phyloP scores from a whole-genome alignment of 1,140 invertebrate species.

The Ooceraea biroi region DNA sequence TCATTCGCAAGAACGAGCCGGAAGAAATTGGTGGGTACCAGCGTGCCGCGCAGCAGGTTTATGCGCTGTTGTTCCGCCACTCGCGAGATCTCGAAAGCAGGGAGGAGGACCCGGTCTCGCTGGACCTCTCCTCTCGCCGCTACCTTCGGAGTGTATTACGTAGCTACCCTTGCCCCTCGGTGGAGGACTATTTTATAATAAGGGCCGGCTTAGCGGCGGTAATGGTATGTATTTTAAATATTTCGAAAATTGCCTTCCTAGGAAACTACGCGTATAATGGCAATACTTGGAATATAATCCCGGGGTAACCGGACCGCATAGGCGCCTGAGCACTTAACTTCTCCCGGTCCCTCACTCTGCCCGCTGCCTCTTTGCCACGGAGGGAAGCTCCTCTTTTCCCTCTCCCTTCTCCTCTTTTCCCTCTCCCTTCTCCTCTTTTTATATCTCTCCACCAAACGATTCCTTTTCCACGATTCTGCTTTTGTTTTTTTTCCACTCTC shows the following conservation, averaged over 20 bases:
- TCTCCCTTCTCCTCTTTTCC: neutral
- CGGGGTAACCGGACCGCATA: constrained; percentile 79
- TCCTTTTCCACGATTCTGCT: constrained; percentile 6
- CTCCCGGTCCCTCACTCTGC: constrained; percentile 43
- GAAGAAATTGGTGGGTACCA: constrained; percentile 68
- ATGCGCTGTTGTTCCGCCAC: constrained; percentile 26
- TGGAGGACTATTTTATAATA: constrained; percentile 82
- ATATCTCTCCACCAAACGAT: constrained; percentile 55
- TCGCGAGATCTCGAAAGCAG: constrained; percentile 47
- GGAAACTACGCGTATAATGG: constrained; percentile 83
- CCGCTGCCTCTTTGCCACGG: neutral
- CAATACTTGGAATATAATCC: constrained; percentile 85
- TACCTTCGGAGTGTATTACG: constrained; percentile 58
- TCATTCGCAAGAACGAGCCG: constrained; percentile 60
- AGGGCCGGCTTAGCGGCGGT: constrained; percentile 79
- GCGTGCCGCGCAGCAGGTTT: constrained; percentile 21
- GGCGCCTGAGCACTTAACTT: constrained; percentile 79
- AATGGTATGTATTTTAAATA: constrained; percentile 86
- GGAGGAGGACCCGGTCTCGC: neutral
- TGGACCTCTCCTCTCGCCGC: constrained; percentile 4
- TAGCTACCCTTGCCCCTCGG: constrained; percentile 44
- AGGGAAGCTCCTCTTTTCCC: neutral
- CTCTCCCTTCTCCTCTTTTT: constrained; percentile 15
- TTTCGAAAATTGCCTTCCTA: constrained; percentile 86
- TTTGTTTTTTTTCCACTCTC: neutral